Evolutionary conservation across 2,113 vertebrate genomes (phyloP), one percentile per base, ranked within the genome.

Genomic region (Pluvialis apricaria): DNA sequence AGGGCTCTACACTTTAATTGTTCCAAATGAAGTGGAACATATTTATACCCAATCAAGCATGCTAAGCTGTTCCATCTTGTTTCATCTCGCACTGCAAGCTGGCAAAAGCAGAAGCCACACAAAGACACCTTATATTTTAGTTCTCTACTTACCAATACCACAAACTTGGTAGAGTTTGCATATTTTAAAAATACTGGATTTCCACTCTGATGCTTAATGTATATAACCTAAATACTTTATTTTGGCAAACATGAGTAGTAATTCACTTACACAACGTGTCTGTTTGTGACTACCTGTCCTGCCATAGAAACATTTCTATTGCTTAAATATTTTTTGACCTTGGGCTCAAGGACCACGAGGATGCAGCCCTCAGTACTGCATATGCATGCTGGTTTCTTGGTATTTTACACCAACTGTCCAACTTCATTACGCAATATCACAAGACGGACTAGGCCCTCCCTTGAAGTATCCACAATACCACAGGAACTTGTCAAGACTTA

Each of bases 11-110:
- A 32, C 81, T 96, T 70, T 15, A 78, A 38, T 78, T 47, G 93
- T 97, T 98, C 97, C 97, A 94, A 44, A 42, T 18, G 26, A 86
- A 91, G 97, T 62, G 97, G 97, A 98, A 98, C 96, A 97, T 70
- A 34, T 92, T 81, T 36, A 47, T 38, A 36, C 26, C 31, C 32
- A 8, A 28, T 47, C 1, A 54, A 76, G 68, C 75, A 52, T n/a
- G 85, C 40, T 94, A 81, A 97, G 87, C 91, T 94, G 85, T 97
- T 96, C 92, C 97, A 60, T 66, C 77, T 95, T 92, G 82, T 96
- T 94, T 95, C 94, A 89, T 29, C 70, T 82, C 8, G 0, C 18
- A 20, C 52, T 42, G 26, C 29, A 36, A 51, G 34, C 5, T 22
- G 36, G 34, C 47, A 86, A 78, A 76, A 85, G 78, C 79, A 93